phyloP scores from a whole-genome alignment of 2,113 vertebrate species.

The Anarhynchus alexandrinus region DNA sequence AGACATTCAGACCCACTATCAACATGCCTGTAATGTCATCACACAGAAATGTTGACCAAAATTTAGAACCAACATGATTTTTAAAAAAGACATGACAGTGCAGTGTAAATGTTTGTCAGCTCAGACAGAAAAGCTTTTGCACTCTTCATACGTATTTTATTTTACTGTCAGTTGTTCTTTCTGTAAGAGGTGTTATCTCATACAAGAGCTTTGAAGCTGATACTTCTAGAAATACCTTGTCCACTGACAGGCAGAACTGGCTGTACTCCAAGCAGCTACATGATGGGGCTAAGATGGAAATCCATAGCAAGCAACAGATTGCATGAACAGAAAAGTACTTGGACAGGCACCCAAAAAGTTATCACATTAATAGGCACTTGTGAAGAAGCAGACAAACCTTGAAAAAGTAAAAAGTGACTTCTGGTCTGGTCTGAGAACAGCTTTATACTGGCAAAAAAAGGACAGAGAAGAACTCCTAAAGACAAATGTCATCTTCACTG shows the following conservation, averaged over 20 bases:
- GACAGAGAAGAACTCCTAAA: background rate
- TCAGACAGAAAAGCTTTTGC: background rate
- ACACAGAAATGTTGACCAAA: background rate
- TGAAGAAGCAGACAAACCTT: background rate
- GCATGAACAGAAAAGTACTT: background rate
- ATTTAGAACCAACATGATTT: background rate
- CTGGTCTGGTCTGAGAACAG: background rate
- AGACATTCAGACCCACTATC: background rate
- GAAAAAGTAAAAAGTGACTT: background rate
- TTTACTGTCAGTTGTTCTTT: background rate
- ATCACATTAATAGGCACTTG: background rate
- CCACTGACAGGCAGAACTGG: background rate
- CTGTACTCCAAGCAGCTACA: background rate
- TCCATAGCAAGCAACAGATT: background rate
- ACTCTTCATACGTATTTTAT: background rate
- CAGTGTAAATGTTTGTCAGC: background rate
- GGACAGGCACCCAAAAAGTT: background rate
- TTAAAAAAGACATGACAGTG: background rate
- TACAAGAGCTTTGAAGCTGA: background rate
- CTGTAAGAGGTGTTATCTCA: background rate
- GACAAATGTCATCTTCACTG: background rate
- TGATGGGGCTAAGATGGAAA: background rate
- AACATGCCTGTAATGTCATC: background rate
- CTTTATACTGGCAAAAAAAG: background rate
- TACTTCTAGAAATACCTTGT: background rate